Evolutionary conservation across 1,140 invertebrate species (phyloP), one percentile per base, ranked within the genome.

Genomic region (Lysiphlebus fabarum): DNA sequence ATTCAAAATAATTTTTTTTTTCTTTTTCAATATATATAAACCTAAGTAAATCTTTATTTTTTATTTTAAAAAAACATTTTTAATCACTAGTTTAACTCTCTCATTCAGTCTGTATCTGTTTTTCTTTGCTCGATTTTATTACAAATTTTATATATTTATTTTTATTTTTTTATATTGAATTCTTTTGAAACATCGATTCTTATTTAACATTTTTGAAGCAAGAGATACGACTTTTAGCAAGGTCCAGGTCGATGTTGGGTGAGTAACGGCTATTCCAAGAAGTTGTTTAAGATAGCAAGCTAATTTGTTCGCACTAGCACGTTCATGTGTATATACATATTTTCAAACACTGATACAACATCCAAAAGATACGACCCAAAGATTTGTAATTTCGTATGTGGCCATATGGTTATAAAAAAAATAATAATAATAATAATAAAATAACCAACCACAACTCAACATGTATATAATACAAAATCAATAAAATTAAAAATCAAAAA

Each of bases 201-300:
- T 60, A 53, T 59, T 51, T 51, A 37, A 51, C 49, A 37, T 49
- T 34, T 51, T n/a, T 17, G 6, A n/a, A 51, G 34, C 49, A 51
- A 38, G 9, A 38, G 40, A 42, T 56, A 7, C 47, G 47, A 63
- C 62, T 67, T n/a, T 63, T 60, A 62, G 51, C 66, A 63, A 56
- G 60, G 56, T 61, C 62, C 62, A 62, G 60, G 62, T 59, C 40
- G 40, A 55, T n/a, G n/a, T 68, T 66, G 64, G 64, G 72, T 76
- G 72, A 75, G 74, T 76, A 76, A 78, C 76, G 76, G 70, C 76
- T 76, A 76, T 78, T 78, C 76, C 71, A 67, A 76, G 74, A 76
- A 78, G 73, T 78, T 76, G 74, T 78, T 78, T 78, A 73, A 76
- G 73, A 76, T 76, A 76, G 74, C 70, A 68, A 72, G 74, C 76